Conservation (phyloP, 2,113 vertebrate genomes). For the Prinia subflava region DNA sequence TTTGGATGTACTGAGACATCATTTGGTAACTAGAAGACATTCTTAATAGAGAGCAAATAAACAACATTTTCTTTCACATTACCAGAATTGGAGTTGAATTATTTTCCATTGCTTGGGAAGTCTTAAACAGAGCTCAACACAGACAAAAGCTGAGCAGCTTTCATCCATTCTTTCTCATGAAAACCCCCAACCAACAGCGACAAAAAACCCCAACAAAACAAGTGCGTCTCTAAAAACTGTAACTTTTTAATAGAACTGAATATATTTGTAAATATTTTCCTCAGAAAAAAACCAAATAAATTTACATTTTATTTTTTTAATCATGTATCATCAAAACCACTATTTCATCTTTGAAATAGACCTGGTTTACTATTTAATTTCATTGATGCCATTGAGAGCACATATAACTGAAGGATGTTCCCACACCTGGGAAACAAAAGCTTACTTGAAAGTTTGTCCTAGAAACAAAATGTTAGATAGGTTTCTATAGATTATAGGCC, state of each 20-base stretch:
- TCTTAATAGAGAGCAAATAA: background rate
- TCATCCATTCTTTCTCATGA: background rate
- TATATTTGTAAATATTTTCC: background rate
- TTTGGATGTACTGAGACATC: background rate
- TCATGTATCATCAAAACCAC: rapidly evolving
- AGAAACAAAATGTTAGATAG: background rate
- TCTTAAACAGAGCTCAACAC: background rate
- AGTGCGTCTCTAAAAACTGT: background rate
- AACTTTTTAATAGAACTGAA: background rate
- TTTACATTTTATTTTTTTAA: background rate
- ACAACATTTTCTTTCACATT: background rate
- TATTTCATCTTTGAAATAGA: background rate
- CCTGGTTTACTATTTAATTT: background rate
- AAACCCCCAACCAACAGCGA: background rate
- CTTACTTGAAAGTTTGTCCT: background rate
- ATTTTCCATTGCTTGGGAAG: background rate
- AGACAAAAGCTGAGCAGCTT: background rate
- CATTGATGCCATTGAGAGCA: background rate
- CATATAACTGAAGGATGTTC: background rate
- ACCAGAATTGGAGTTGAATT: background rate
- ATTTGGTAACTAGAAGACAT: background rate
- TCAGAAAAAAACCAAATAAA: background rate
- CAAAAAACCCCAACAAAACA: background rate
- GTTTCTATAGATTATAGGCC: background rate
- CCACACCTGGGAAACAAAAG: background rate